Base-by-base conservation (phyloP, 2,113 vertebrate species). In the Syngnathus floridae region DNA sequence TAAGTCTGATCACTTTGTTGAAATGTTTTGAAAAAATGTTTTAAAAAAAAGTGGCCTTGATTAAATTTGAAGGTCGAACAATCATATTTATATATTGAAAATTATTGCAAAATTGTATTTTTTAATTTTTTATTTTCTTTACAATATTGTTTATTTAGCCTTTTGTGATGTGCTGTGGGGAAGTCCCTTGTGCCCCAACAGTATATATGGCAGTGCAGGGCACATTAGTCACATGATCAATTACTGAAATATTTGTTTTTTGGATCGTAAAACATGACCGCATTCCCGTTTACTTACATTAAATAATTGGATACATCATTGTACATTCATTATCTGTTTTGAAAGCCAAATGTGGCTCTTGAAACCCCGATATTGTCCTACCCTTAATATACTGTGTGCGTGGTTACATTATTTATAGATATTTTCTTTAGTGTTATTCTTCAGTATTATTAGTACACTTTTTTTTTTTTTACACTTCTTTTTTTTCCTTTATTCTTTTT, bases 1-100 rank as follows among this genome's bases (percentile, higher is more conserved):
- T 91, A 66, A 86, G 88, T 88, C 13, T 2, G 0, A 52, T 71
- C 12, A n/a, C 7, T 57, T 69, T 41, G 14, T 58, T 76, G 67
- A n/a, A 43, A 43, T 1, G 16, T 55, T 55, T 55, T 26, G 13
- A 55, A 26, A 51, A 10, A 4, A 51, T n/a, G n/a, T 0, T 7
- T 3, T 9, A 3, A 8, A 2, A n/a, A 19, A n/a, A 4, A 0
- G n/a, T 51, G 21, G n/a, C 7, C 7, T 19, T 51, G 48, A 10
- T 46, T 14, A 31, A 31, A 31, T 14, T 4, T 26, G 12, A 55
- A 31, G 52, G 22, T 13, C 10, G 11, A 31, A 55, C 7, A 21
- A 26, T 55, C 21, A 31, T 22, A 22, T 54, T 26, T 54, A 12
- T 54, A 8, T 4, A 4, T 54, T 9, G 17, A 19, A 48, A 48